Percentiles rank a stretch among this genome's conserved stretches.
Conservation (phyloP, 2,797 vertebrate species). For the Lindbergichthys nudifrons region DNA sequence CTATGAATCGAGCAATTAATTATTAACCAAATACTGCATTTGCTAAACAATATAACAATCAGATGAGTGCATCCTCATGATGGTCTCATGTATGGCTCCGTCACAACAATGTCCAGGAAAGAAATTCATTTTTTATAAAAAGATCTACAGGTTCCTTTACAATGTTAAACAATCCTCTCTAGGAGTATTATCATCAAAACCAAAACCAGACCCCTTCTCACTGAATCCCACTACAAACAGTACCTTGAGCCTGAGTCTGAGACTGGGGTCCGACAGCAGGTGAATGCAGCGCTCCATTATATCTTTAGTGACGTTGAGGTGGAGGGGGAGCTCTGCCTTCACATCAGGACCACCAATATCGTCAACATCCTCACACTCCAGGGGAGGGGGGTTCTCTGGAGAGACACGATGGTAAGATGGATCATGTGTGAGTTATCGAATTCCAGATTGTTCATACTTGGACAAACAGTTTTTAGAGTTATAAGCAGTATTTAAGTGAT, state of each 20-base stretch:
- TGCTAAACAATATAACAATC: background rate
- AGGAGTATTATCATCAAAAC: background rate
- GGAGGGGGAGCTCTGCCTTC: constrained; percentile 83
- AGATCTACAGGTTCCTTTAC: background rate
- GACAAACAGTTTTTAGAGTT: too few relatives aligned
- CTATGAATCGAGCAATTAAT: background rate
- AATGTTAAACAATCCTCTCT: background rate
- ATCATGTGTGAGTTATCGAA: background rate
- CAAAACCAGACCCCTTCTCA: background rate
- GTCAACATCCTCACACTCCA: constrained; percentile 54
- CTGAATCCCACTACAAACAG: rapidly evolving
- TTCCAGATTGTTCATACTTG: too few relatives aligned
- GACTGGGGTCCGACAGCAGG: constrained; percentile 87
- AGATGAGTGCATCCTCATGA: background rate
- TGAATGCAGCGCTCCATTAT: constrained; percentile 93
- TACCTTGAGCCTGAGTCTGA: constrained; percentile 91
- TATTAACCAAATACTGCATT: background rate
- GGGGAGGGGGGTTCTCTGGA: constrained; percentile 59
- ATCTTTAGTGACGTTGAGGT: constrained; percentile 87
- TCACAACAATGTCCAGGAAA: background rate
- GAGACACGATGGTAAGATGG: constrained; percentile 11
- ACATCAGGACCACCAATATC: constrained; percentile 64
- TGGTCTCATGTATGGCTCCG: background rate
- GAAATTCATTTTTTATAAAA: background rate
- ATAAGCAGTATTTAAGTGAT: background rate